These are phyloP conservation scores for Meghimatium bilineatum DNA, from an alignment of 2,888 invertebrate species.

Conservation along the genomic window DNA sequence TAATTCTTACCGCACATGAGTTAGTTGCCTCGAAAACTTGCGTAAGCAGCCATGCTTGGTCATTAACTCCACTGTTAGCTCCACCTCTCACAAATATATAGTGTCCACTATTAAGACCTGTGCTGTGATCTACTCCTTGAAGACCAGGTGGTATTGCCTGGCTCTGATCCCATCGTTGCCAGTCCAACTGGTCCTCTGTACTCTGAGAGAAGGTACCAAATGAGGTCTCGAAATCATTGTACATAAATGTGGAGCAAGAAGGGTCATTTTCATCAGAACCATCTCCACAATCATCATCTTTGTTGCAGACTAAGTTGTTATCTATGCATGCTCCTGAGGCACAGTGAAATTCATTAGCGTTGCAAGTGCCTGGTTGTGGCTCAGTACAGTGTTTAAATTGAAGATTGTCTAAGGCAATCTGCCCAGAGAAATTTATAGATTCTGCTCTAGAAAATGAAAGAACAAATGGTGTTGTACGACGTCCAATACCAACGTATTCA, in stretches of 20 bases:
- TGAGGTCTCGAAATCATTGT: conserved; percentile 62
- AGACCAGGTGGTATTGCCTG: conserved; percentile 7
- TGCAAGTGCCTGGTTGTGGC: conserved; percentile 48
- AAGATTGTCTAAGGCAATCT: conserved; percentile 72
- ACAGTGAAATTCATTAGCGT: conserved; percentile 54
- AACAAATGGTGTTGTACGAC: conserved; percentile 58
- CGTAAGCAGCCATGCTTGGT: conserved; percentile 33
- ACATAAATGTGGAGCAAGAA: conserved; percentile 54
- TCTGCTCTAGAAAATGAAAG: conserved; percentile 57
- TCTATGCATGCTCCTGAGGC: conserved; percentile 67
- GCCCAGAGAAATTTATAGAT: conserved; percentile 61
- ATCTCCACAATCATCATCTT: conserved; percentile 72
- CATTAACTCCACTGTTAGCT: conserved; percentile 12
- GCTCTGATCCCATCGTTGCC: conserved; percentile 33
- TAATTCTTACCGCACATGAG: background rate
- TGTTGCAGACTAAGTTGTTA: conserved; percentile 61
- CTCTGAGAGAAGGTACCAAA: conserved; percentile 27
- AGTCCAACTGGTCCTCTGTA: conserved; percentile 35
- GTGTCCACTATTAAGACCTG: conserved; percentile 63
- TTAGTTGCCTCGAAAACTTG: conserved; percentile 17
- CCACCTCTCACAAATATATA: conserved; percentile 59
- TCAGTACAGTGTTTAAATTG: conserved; percentile 61
- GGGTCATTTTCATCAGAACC: conserved; percentile 64
- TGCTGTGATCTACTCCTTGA: conserved; percentile 67
- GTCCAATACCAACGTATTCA: conserved; percentile 66